A percentile compares a stretch with the other conserved stretches of the same genome.
Evolutionary conservation across 1,140 invertebrate species (phyloP).

Genomic region (Asobara japonica): DNA sequence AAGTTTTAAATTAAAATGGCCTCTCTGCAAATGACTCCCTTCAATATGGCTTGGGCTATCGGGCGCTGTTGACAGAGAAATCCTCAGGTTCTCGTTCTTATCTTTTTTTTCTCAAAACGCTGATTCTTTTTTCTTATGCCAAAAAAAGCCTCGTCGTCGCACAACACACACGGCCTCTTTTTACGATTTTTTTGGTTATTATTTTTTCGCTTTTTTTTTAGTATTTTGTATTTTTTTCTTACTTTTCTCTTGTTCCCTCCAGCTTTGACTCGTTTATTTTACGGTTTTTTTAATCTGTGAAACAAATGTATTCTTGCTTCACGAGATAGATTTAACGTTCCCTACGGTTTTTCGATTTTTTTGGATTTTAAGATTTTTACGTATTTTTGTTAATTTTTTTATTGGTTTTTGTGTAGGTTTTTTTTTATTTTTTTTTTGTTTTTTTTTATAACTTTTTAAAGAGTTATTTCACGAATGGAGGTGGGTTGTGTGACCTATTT

Average conservation of each 20-base stretch:
- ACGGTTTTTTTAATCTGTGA: constrained; percentile 32
- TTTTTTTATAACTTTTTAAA: constrained; percentile 79
- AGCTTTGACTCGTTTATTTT: constrained; percentile 62
- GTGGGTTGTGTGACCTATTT: constrained; percentile 85
- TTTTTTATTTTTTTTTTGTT: constrained; percentile 69
- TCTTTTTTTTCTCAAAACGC: background rate
- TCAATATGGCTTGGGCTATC: constrained; percentile 62
- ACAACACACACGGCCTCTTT: constrained; percentile 69
- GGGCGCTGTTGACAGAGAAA: background rate
- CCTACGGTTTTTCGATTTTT: constrained; percentile 38
- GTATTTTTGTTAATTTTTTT: constrained; percentile 32
- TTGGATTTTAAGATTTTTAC: constrained; percentile 36
- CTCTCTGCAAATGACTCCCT: constrained; percentile 44
- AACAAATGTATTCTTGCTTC: constrained; percentile 35
- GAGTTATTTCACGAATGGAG: constrained; percentile 80
- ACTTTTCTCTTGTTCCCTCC: constrained; percentile 74
- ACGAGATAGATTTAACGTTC: constrained; percentile 29
- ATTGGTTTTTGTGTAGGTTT: constrained; percentile 69
- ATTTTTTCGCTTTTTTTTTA: constrained; percentile 68
- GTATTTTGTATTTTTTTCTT: constrained; percentile 75
- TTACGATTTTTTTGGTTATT: constrained; percentile 69
- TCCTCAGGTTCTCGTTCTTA: background rate
- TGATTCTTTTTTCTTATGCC: constrained; percentile 37
- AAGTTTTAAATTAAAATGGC: constrained; percentile 48
- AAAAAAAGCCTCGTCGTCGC: constrained; percentile 67